phyloP scores from a whole-genome alignment of 2,113 vertebrate species.

The Melanocharis versteri region DNA sequence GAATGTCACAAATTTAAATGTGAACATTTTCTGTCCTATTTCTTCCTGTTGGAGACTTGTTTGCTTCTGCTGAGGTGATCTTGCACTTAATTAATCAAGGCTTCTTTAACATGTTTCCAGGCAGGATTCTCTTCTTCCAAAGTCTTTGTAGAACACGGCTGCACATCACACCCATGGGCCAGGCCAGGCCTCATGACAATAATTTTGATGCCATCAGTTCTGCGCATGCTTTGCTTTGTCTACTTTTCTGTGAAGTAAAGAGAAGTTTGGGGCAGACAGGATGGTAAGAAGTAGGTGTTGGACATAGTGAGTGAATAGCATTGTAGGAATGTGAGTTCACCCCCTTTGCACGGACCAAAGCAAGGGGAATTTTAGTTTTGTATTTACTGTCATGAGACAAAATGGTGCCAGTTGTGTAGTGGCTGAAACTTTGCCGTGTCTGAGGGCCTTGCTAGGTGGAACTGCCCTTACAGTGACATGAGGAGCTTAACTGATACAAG shows the following conservation, averaged over 20 bases:
- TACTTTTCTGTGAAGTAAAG: background rate
- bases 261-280: background rate
- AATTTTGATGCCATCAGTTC: background rate
- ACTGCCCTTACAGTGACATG: background rate
- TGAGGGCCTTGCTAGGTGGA: background rate
- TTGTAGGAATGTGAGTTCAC: background rate
- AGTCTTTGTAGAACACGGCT: background rate
- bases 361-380: background rate
- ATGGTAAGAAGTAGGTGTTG: background rate
- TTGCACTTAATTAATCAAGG: background rate
- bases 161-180: background rate
- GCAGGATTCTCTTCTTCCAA: background rate
- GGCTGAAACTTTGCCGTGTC: background rate
- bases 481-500: background rate
- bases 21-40: background rate
- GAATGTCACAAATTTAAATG: background rate
- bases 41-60: background rate
- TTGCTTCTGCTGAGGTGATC: background rate
- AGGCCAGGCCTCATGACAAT: background rate
- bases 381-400: background rate
- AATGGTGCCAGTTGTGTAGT: background rate
- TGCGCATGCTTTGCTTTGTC: background rate
- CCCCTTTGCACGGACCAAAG: background rate
- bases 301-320: fast-evolving
- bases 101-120: background rate